Evolutionary conservation across 1,140 invertebrate genomes (phyloP), one percentile per base, ranked within the genome.

Genomic region (Cyclina sinensis): DNA sequence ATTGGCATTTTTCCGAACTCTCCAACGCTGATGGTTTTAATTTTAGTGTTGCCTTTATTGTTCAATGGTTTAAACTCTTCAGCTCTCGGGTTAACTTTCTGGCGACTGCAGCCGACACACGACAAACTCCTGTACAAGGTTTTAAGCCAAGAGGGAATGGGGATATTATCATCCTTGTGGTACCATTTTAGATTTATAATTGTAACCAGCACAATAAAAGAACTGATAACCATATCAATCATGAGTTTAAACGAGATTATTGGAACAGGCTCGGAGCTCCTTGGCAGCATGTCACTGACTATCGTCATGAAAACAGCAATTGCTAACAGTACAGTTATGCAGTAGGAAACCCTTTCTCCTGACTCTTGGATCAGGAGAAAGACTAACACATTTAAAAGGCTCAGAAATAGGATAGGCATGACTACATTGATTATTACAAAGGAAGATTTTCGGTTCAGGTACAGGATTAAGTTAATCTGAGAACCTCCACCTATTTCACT

Each of bases 301-400:
- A 88, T 65, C 0, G 86, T 88, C 48, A 88, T 37, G 27, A 73
- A 82, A 3, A 88, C 86, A 16, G 79, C 65, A 27, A 88, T 51
- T 24, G 86, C 27, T 4, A 88, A 68, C 1, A 88, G 68, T 21
- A 81, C 62, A 1, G 86, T 88, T 14, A 88, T n/a, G n/a, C 48
- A 43, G 43, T 79, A 88, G 30, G 78, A 81, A 46, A 88, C 78
- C 48, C 79, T 68, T 57, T 88, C 86, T 9, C 86, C 86, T 18
- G 86, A 88, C 32, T 88, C 79, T 5, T 78, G 59, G n/a, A 76
- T 39, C 32, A 88, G 54, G 24, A 88, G 65, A 35, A 88, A 88
- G 0, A 80, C 79, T 1, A 88, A 57, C 43, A 68, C 51, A 24
- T 80, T 88, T 4, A 88, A 54, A 14, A 88, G 35, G 35, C 54